Base-by-base conservation (phyloP, 2,888 invertebrate species). In the Drosophila demipolita region DNA sequence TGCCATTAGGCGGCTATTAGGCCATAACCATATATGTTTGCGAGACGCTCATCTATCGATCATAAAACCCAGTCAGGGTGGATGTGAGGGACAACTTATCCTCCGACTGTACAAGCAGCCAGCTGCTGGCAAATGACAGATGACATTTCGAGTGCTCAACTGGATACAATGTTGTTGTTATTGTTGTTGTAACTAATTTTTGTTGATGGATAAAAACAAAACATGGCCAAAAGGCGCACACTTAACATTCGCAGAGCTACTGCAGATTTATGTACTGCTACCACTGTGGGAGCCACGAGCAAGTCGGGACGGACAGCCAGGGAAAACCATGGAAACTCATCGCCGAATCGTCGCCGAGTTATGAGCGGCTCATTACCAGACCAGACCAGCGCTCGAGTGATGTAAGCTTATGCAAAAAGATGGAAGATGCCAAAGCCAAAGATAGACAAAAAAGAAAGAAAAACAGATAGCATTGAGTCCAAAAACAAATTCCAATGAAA, bases 101-200 rank as follows among this genome's bases (percentile, higher is more conserved):
- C 55, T 35, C n/a, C 3, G 52, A 23, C 15, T 20, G 12, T n/a
- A n/a, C 17, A 23, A 49, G 60, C 45, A 36, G 50, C 54, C 74
- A 88, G 78, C 72, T 88, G 87, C 69, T 83, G 64, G 82, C 89
- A 73, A 70, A 89, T 89, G 85, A 85, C 85, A 77, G 84, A 89
- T 87, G 82, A 87, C 89, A 87, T 84, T 89, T 79, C 82, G 65
- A 84, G 89, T 79, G 83, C 59, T 65, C 67, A 62, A 49, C 52
- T 66, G 61, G 58, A 40, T 29, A 67, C 72, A 58, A 50, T 52
- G 58, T 45, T 45, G 42, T 20, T 45, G 45, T 54, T 53, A 57
- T 61, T 64, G 52, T 55, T 38, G 87, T 69, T 83, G 74, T 77
- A 83, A 75, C 84, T 89, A 84, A 84, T 84, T 84, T 45, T 87